Percentiles rank a stretch among this genome's conserved stretches.
Evolutionary conservation across 2,113 vertebrate species (phyloP).

Genomic region (Carettochelys insculpta): DNA sequence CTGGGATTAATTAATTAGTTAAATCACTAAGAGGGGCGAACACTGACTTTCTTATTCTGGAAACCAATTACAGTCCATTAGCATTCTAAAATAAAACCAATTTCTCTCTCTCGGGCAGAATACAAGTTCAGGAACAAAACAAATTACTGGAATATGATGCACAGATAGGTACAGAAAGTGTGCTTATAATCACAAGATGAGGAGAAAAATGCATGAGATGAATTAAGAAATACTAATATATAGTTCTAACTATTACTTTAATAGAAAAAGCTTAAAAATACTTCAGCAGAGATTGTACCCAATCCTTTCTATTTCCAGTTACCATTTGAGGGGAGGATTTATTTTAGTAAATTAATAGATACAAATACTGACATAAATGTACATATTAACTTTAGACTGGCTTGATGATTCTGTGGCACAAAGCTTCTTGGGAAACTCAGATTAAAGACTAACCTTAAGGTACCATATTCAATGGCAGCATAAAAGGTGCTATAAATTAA

Average conservation of each 20-base stretch:
- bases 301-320: neutral
- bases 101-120: neutral
- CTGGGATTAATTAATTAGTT: neutral
- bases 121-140: neutral
- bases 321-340: neutral
- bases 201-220: neutral
- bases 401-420: neutral
- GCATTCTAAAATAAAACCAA: neutral
- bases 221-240: constrained; percentile 24
- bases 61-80: neutral
- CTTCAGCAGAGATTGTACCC: neutral
- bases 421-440: fast-evolving
- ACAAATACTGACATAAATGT: neutral
- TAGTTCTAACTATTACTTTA: neutral
- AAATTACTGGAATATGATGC: neutral
- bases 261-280: neutral
- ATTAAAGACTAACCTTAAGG: neutral
- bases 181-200: neutral
- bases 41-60: neutral
- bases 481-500: neutral
- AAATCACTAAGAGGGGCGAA: neutral
- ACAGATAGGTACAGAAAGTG: neutral
- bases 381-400: neutral
- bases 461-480: neutral
- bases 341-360: neutral